phyloP scores from a whole-genome alignment of 2,113 vertebrate species.

The Scalopus aquaticus region DNA sequence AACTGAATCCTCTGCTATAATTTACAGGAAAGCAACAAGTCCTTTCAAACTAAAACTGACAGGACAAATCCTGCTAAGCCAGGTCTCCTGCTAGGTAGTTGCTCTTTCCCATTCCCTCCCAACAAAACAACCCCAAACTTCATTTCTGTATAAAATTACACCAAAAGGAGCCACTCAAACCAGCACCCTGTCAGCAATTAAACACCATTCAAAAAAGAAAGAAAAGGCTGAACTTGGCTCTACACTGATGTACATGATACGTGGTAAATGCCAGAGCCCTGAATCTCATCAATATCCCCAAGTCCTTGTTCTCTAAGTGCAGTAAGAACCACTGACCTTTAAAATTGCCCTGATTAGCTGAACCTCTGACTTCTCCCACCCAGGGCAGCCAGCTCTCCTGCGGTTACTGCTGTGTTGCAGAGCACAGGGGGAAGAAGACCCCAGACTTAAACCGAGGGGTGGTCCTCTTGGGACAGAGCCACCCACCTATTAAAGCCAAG shows the following conservation, averaged over 20 bases:
- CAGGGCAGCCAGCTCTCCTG: not conserved
- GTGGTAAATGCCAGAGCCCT: not conserved
- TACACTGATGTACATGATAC: not conserved
- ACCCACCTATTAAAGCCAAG: not conserved
- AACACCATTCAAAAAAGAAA: not conserved
- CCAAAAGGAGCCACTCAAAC: constrained; percentile 18
- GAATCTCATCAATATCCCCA: constrained; percentile 37
- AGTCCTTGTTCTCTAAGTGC: constrained; percentile 32
- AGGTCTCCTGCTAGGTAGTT: not conserved
- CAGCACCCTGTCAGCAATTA: constrained; percentile 46
- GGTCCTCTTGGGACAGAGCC: not conserved
- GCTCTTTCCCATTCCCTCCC: not conserved
- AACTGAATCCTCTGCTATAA: not conserved
- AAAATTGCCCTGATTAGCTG: constrained; percentile 1
- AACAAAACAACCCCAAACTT: constrained; percentile 51
- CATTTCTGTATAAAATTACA: not conserved
- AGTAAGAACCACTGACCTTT: constrained; percentile 55
- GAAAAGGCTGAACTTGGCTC: not conserved
- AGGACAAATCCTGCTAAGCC: not conserved
- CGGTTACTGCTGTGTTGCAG: not conserved
- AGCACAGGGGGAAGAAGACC: not conserved
- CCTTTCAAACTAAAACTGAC: constrained; percentile 48
- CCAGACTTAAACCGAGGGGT: not conserved
- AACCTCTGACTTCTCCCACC: not conserved
- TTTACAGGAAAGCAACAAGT: constrained; percentile 75